These are phyloP conservation scores for Penaeus chinensis DNA, from an alignment of 1,140 invertebrate species.

Conservation along the genomic window DNA sequence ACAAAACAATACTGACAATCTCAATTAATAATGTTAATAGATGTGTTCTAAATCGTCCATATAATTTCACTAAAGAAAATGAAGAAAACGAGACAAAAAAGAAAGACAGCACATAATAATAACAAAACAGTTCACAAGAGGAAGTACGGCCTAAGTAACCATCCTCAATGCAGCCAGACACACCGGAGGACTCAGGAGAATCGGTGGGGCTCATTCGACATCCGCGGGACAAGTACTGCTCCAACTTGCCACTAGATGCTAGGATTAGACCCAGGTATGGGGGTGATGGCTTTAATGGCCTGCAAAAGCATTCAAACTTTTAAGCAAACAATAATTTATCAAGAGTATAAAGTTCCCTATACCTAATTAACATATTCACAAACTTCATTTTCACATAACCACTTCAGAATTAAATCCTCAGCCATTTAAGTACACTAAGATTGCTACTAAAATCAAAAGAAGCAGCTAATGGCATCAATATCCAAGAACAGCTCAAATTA, in stretches of 20 bases:
- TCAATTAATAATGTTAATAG: too few relatives aligned
- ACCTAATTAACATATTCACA: not conserved
- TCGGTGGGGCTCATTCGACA: conserved; percentile 59
- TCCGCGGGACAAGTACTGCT: conserved; percentile 71
- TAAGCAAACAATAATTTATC: not conserved
- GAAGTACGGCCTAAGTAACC: too few relatives aligned
- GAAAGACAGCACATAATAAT: not conserved
- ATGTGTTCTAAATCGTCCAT: not conserved
- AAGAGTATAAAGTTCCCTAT: not conserved
- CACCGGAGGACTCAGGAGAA: conserved; percentile 61
- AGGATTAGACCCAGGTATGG: conserved; percentile 95
- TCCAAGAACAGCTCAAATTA: too few relatives aligned
- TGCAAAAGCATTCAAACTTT: conserved; percentile 70
- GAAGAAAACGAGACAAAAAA: not conserved
- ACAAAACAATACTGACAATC: not conserved
- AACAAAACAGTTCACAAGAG: not conserved
- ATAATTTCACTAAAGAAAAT: not conserved
- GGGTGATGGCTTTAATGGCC: conserved; percentile 92
- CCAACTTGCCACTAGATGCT: conserved; percentile 82
- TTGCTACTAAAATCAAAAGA: not conserved
- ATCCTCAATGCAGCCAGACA: not conserved
- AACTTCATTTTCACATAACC: not conserved
- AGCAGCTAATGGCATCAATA: too few relatives aligned
- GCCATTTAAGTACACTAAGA: not conserved
- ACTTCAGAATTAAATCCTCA: not conserved